Percentiles rank a stretch among this genome's conserved stretches.
These are phyloP conservation scores for Lagothrix lagotricha DNA, from an alignment of 2,797 vertebrate species.

Conservation along the genomic window DNA sequence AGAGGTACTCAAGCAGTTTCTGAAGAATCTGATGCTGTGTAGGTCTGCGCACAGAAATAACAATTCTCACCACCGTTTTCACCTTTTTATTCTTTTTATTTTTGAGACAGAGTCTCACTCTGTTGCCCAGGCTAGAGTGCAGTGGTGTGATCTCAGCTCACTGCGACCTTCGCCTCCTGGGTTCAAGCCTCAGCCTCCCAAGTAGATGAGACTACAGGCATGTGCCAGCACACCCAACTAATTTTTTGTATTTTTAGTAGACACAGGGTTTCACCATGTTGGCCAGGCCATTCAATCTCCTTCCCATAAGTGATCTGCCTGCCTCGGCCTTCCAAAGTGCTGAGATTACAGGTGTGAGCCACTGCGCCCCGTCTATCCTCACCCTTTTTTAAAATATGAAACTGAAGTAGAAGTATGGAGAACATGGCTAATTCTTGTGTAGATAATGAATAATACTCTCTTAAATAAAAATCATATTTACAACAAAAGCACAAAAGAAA, in stretches of 20 bases:
- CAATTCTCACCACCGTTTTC: background rate
- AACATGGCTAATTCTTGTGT: background rate
- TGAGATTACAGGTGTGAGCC: background rate
- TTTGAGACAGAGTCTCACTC: background rate
- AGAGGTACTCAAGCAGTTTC: conserved; percentile 23
- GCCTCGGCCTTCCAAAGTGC: background rate
- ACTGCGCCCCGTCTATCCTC: accelerated
- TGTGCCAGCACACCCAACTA: no score
- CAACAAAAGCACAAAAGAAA: background rate
- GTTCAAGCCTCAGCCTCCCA: no score
- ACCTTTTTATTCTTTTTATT: background rate
- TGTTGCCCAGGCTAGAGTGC: no score
- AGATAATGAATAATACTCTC: no score
- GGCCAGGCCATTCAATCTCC: background rate
- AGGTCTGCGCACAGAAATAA: background rate
- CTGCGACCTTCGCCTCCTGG: no score
- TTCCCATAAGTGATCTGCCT: background rate
- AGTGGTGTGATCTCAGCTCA: no score
- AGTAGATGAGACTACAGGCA: no score
- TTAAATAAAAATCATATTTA: accelerated
- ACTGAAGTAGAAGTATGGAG: no score
- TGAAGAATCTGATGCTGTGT: accelerated
- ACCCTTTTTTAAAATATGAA: accelerated
- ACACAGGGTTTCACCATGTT: background rate
- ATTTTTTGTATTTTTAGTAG: background rate